Evolutionary conservation across 2,113 vertebrate genomes (phyloP).

Genomic region (Mionectes macconnelli): DNA sequence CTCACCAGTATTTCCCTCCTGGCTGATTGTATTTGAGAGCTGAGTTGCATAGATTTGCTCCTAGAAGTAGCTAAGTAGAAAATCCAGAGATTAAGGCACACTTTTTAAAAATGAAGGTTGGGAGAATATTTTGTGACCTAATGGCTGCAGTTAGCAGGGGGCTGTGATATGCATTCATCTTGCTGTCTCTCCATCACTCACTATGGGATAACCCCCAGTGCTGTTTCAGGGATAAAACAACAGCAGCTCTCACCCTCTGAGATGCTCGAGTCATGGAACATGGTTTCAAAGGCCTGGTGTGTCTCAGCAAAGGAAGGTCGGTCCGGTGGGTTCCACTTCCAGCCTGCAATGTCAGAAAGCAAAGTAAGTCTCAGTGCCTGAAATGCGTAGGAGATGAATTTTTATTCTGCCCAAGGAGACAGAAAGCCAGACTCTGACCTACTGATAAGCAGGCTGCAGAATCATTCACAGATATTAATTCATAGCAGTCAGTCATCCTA

Average conservation of each 20-base stretch:
- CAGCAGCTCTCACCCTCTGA: conserved; percentile 85
- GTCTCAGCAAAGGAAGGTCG: conserved; percentile 94
- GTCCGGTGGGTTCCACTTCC: conserved; percentile 96
- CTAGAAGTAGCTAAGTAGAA: background rate
- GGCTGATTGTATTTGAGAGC: background rate
- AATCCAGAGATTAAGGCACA: background rate
- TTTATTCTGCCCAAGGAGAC: background rate
- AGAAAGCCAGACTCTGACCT: background rate
- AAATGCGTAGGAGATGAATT: background rate
- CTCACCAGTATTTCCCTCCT: background rate
- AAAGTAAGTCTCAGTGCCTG: background rate
- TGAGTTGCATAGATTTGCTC: background rate
- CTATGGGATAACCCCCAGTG: background rate
- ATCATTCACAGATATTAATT: background rate
- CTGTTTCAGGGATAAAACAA: background rate
- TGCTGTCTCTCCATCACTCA: background rate
- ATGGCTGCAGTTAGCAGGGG: background rate
- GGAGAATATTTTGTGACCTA: background rate
- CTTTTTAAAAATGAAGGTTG: background rate
- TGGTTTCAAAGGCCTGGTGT: conserved; percentile 98
- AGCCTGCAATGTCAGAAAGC: conserved; percentile 75
- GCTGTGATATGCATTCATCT: background rate
- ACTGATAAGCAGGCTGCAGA: background rate
- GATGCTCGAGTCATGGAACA: conserved; percentile 99
- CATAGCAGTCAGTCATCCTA: background rate